These are phyloP conservation scores for Callorhinus ursinus DNA, from an alignment of 2,113 vertebrate genomes.

Conservation along the genomic window DNA sequence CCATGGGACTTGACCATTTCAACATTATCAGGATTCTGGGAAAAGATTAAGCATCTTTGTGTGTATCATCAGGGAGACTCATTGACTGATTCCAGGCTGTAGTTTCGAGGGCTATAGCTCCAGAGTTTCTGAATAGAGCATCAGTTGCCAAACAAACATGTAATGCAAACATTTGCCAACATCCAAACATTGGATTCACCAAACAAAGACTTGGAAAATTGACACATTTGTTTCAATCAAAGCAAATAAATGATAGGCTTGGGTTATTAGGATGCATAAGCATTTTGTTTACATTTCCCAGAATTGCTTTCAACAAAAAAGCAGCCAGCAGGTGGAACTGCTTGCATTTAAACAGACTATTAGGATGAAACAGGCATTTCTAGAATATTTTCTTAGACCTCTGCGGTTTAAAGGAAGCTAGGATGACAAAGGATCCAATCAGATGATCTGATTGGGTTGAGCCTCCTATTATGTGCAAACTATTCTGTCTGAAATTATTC, in stretches of 20 bases:
- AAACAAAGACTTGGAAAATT: slow-evolving; percentile 78
- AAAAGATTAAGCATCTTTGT: neutral
- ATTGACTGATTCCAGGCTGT: neutral
- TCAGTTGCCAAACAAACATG: slow-evolving; percentile 64
- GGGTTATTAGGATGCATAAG: slow-evolving; percentile 69
- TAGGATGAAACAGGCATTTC: slow-evolving; percentile 48
- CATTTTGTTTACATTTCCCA: slow-evolving; percentile 76
- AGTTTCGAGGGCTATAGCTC: neutral
- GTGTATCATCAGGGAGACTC: neutral
- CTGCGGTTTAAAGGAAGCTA: slow-evolving; percentile 3
- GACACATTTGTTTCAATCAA: slow-evolving; percentile 77
- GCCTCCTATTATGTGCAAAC: neutral
- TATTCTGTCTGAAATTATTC: neutral
- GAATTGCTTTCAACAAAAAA: slow-evolving; percentile 76
- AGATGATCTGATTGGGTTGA: neutral
- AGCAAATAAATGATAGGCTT: slow-evolving; percentile 80
- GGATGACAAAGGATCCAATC: neutral
- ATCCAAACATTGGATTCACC: slow-evolving; percentile 63
- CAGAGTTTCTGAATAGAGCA: slow-evolving; percentile 47
- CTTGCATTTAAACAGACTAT: slow-evolving; percentile 53
- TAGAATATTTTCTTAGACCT: slow-evolving; percentile 54
- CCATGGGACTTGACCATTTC: neutral
- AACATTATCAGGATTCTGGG: neutral
- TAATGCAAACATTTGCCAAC: slow-evolving; percentile 60
- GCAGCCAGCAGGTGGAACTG: slow-evolving; percentile 72